Conservation (phyloP, 2,888 invertebrate genomes). For the Alsophila aescularia region DNA sequence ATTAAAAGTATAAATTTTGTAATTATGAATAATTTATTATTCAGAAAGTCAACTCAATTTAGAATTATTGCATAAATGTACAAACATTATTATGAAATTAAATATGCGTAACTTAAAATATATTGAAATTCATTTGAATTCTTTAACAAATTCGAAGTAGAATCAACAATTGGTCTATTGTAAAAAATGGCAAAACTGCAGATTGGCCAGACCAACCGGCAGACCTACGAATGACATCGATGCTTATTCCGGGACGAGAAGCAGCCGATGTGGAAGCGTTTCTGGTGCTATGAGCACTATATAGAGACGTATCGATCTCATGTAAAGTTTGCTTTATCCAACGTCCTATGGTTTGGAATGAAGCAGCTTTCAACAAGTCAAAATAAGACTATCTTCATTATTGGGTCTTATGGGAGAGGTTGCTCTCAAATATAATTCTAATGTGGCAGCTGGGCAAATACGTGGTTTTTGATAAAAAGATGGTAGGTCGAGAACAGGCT, state of each 20-base stretch:
- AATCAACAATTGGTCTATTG: no score
- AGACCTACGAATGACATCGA: neutral
- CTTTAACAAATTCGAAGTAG: no score
- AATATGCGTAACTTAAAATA: constrained; percentile 6
- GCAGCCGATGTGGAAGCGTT: constrained; percentile 2
- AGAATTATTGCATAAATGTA: neutral
- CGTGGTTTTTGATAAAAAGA: no score
- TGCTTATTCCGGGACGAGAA: neutral
- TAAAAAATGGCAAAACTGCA: no score
- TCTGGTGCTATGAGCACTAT: neutral
- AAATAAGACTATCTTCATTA: no score
- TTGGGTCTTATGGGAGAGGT: no score
- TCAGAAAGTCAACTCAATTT: neutral
- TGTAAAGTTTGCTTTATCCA: neutral
- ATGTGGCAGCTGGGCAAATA: no score
- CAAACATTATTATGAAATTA: neutral
- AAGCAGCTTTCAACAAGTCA: no score
- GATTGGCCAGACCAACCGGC: constrained; percentile 10
- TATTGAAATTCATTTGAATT: constrained; percentile 7
- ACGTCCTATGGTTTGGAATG: neutral
- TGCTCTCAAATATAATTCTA: no score
- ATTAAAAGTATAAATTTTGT: neutral
- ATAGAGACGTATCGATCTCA: neutral
- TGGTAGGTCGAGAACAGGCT: no score
- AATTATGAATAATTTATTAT: neutral